phyloP scores from a whole-genome alignment of 2,888 invertebrate genomes.

The Reticulitermes lucifugus region DNA sequence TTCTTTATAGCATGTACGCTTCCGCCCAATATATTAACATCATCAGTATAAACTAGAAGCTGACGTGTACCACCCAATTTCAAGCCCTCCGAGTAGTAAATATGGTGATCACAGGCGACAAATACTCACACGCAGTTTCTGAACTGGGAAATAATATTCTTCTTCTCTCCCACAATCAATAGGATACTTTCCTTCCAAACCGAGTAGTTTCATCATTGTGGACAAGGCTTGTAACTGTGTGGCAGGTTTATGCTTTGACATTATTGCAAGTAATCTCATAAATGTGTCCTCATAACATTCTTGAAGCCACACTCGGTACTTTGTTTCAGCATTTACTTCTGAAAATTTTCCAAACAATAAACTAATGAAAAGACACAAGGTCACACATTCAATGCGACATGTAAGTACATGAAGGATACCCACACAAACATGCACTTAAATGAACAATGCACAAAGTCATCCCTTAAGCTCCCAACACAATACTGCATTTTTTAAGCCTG shows the following conservation, averaged over 20 bases:
- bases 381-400: too few species aligned
- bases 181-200: slow-evolving; percentile 78
- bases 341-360: slow-evolving; percentile 54
- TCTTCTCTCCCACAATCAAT: slow-evolving; percentile 66
- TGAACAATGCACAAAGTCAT: too few species aligned
- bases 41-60: too few species aligned
- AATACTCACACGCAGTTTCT: slow-evolving; percentile 71
- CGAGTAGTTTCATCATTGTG: slow-evolving; percentile 79
- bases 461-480: too few species aligned
- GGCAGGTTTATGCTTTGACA: slow-evolving; percentile 66
- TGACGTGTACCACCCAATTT: too few species aligned
- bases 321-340: slow-evolving; percentile 67
- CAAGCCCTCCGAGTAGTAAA: too few species aligned
- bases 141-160: slow-evolving; percentile 73
- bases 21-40: too few species aligned
- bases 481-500: too few species aligned
- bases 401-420: too few species aligned
- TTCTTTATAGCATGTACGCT: too few species aligned
- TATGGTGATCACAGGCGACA: not conserved
- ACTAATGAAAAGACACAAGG: too few species aligned
- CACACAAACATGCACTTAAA: too few species aligned
- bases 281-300: slow-evolving; percentile 77
- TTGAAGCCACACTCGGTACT: slow-evolving; percentile 76
- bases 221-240: slow-evolving; percentile 74
- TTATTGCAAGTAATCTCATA: slow-evolving; percentile 69